Base-by-base conservation (phyloP, 2,797 vertebrate species). In the Sebastolobus altivelis region DNA sequence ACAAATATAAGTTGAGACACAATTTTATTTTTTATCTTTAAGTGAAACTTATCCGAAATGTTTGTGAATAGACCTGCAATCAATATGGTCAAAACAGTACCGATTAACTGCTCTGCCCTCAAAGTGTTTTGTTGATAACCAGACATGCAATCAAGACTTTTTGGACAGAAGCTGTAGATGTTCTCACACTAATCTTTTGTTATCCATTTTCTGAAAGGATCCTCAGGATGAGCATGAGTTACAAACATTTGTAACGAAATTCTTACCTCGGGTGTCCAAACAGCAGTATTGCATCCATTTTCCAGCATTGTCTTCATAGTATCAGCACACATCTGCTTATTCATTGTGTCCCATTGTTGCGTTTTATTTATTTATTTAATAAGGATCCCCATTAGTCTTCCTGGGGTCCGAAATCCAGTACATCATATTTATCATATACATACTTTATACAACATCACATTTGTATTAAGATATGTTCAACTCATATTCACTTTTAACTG, bases 221-320 rank as follows among this genome's bases (percentile, higher is more conserved):
- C 9, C 43, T 46, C 37, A 54, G 46, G 5, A 27, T 27, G 3
- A 65, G 12, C 49, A 12, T 22, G n/a, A 75, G 18, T 76, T 18
- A 56, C 6, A 46, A 29, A 33, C 20, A 74, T 29, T 68, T 74
- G 6, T 61, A 58, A 66, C 46, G n/a, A 60, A 70, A 56, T 54
- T 40, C 27, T 86, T 55, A 69, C 86, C 78, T 58, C 82, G 33
- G 18, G 69, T 90, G 88, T 80, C 22, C 14, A 78, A 77, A 78
- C 25, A 25, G 46, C 37, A 69, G 60, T 52, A 82, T 58, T 81
- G 59, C 74, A 78, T 59, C 46, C 20, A 18, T 20, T 65, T 80
- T 62, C 55, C 20, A 43, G 25, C 35, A 38, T 62, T 37, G 1
- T 84, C n/a, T 61, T 10, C 3, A 58, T 25, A 18, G 8, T 37